Conservation (phyloP, 2,888 invertebrate genomes). For the Ophion ventricosus region DNA sequence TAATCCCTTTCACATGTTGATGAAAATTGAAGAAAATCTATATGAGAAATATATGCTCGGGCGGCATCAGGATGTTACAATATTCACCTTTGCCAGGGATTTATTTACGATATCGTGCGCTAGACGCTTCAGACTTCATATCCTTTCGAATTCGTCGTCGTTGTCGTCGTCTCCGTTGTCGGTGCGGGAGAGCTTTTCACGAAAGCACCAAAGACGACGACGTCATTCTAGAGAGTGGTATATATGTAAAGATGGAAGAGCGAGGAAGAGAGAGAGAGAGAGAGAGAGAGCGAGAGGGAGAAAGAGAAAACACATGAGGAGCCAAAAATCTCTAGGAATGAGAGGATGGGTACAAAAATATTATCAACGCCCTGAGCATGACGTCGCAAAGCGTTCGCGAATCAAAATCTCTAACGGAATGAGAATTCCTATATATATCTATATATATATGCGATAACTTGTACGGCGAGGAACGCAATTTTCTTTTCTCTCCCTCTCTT, state of each 20-base stretch:
- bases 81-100: slow-evolving; percentile 38
- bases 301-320: neutral
- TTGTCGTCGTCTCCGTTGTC: slow-evolving; percentile 9
- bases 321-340: slow-evolving; percentile 1
- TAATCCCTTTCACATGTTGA: slow-evolving; percentile 21
- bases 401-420: slow-evolving; percentile 35
- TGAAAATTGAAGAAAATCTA: slow-evolving; percentile 5
- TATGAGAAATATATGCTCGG: neutral
- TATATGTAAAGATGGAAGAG: neutral
- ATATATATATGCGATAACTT: slow-evolving; percentile 2
- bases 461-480: slow-evolving; percentile 13
- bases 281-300: neutral
- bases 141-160: neutral
- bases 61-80: slow-evolving; percentile 27
- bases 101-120: slow-evolving; percentile 35
- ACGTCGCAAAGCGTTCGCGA: slow-evolving; percentile 43
- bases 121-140: slow-evolving; percentile 28
- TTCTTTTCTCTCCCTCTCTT: slow-evolving; percentile 11
- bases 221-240: slow-evolving; percentile 24
- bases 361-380: slow-evolving; percentile 39
- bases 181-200: slow-evolving; percentile 26
- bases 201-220: slow-evolving; percentile 25
- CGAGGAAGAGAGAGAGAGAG: neutral
- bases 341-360: slow-evolving; percentile 42
- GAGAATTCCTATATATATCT: slow-evolving; percentile 19